Base-by-base conservation (phyloP, 2,113 vertebrate species). In the Erpornis zantholeuca region DNA sequence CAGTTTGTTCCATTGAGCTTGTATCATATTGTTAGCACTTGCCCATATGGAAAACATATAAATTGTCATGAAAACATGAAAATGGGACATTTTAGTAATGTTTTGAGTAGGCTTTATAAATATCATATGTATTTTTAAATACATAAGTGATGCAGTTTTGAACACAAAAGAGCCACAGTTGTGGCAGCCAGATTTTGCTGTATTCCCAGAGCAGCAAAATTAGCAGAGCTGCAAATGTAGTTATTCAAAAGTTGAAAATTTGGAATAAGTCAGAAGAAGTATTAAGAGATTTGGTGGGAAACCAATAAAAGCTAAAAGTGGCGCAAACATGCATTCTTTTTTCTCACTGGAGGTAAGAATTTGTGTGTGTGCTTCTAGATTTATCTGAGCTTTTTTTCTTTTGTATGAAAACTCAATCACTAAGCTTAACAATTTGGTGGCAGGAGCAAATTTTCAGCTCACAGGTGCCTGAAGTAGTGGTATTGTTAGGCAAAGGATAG, bases 31-130 rank as follows among this genome's bases (percentile, higher is more conserved):
- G 94, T 98, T 94, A 97, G 96, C 94, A 94, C 94, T 97, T 97
- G 93, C 93, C 97, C 98, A 98, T 98, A 98, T 98, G 98, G 97
- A 98, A 98, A 98, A 98, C 96, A 96, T 97, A 97, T 94, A 98
- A 98, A 98, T 98, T 97, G 94, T 96, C 96, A 94, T 97, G 97
- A 97, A 98, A 98, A 97, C 95, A 97, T 97, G 96, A 97, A 97
- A 98, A 97, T 96, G 96, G 97, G 94, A 96, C 96, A 96, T 94
- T 97, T 98, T 97, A 96, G 97, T 97, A 97, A 96, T 97, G 95
- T 97, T 98, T 98, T 96, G 97, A 96, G 97, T 97, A 97, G 95
- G 65, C 91, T 97, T 97, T 91, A 81, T 60, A 86, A 96, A 97
- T 97, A 97, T 97, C 95, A 96, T 95, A 96, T 96, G 97, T 96